Base-by-base conservation (phyloP, 2,888 invertebrate genomes). In the Boloria selene region DNA sequence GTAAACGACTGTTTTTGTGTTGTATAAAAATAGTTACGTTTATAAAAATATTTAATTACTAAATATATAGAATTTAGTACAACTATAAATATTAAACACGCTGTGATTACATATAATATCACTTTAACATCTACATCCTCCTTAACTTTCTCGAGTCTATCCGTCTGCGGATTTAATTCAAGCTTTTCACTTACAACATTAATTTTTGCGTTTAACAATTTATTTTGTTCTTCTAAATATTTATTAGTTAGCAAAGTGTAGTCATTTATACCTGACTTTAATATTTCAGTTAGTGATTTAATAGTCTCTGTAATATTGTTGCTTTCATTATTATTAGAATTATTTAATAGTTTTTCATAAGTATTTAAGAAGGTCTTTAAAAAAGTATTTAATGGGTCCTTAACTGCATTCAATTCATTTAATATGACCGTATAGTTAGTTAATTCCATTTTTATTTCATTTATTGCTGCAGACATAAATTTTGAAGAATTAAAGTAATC, bases 221-320 rank as follows among this genome's bases (percentile, higher is more conserved):
- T 42, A 42, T 31, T 45, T 31, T 60, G 45, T 47, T 44, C 53
- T 45, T 68, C 60, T 51, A 45, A 16, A 18, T 58, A 61, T 49
- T n/a, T 68, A 26, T 65, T 68, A 10, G 54, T 49, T 49, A 62
- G 16, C 26, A 38, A 22, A 1, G 61, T 62, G 50, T 65, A 47
- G 3, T 68, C 54, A 55, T 65, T 38, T 38, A 38, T 68, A 52
- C 54, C 65, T 14, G 62, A 38, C 59, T 68, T 58, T 18, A 68
- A 17, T 26, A 61, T 45, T 42, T 42, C 17, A 54, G 54, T 59
- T 42, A 65, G 58, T n/a, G 17, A 38, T 26, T 68, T 61, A 2
- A 65, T 13, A 47, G 47, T 49, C 45, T 68, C 52, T 16, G 50
- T 52, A 51, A 65, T 42, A 17, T 54, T 53, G 45, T 38, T n/a